phyloP scores from a whole-genome alignment of 1,140 invertebrate genomes.

The Drosophila arawakana region DNA sequence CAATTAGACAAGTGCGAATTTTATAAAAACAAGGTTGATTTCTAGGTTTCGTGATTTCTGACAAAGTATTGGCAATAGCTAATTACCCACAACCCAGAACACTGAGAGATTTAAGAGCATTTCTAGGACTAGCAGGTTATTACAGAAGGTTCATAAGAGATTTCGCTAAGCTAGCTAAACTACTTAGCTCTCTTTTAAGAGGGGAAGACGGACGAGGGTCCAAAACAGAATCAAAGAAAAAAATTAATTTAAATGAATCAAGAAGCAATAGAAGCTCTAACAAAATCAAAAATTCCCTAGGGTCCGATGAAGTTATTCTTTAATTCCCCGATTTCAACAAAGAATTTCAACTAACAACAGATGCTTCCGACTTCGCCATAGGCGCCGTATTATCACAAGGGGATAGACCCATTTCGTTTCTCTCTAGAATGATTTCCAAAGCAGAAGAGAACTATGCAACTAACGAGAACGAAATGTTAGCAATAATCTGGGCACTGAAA shows the following conservation, averaged over 20 bases:
- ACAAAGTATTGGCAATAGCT: not conserved
- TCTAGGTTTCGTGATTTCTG: too few relatives aligned
- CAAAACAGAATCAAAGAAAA: conserved; percentile 2
- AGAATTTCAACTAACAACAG: conserved; percentile 3
- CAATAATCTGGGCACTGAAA: too few relatives aligned
- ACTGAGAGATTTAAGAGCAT: too few relatives aligned
- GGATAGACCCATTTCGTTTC: not conserved
- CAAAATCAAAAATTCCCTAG: not conserved
- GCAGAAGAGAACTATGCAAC: too few relatives aligned
- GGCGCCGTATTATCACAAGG: conserved; percentile 17
- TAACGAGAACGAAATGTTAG: too few relatives aligned
- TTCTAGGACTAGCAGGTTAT: too few relatives aligned
- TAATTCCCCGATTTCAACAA: conserved; percentile 1
- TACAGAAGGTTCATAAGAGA: too few relatives aligned
- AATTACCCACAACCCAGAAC: too few relatives aligned
- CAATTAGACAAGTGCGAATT: too few relatives aligned
- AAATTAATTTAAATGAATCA: not conserved
- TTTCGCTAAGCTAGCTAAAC: not conserved
- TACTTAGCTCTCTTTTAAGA: conserved; percentile 3
- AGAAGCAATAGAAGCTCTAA: too few relatives aligned
- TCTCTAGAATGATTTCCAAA: too few relatives aligned
- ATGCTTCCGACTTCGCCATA: conserved; percentile 15
- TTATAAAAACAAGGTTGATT: too few relatives aligned
- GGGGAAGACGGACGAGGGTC: conserved; percentile 2
- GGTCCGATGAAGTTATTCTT: not conserved